Percentiles rank a stretch among this genome's conserved stretches.
Conservation (phyloP, 2,113 vertebrate genomes). For the Cyanoramphus novaezelandiae region DNA sequence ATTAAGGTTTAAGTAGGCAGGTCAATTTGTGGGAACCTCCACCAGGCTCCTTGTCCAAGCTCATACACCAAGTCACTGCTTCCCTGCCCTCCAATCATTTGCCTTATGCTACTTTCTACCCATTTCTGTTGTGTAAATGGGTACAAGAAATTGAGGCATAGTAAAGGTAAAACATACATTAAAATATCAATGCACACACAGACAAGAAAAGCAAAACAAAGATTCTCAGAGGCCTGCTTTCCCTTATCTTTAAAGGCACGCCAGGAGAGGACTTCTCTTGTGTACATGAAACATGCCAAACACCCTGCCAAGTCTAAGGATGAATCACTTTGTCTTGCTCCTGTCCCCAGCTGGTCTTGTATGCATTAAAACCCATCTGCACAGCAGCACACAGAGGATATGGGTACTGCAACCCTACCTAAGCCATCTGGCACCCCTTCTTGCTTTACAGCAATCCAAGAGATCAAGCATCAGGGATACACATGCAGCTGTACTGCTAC, state of each 20-base stretch:
- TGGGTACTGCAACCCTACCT: rapidly evolving
- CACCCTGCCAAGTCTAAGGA: background rate
- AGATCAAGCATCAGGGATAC: background rate
- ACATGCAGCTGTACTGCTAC: background rate
- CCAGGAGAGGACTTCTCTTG: background rate
- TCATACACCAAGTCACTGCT: background rate
- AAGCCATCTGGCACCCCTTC: background rate
- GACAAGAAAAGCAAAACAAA: background rate
- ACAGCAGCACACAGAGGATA: background rate
- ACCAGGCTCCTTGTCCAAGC: background rate
- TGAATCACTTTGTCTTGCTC: background rate
- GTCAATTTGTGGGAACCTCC: background rate
- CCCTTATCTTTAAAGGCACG: background rate
- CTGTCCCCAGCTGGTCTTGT: background rate
- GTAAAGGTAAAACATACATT: background rate
- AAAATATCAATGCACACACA: background rate
- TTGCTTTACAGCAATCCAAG: background rate
- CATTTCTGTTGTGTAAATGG: background rate
- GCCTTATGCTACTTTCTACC: background rate
- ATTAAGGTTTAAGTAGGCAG: background rate
- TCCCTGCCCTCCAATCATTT: background rate
- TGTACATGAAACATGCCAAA: background rate
- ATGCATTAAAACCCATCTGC: background rate
- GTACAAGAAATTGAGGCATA: background rate
- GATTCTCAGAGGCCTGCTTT: background rate